Evolutionary conservation across 1,140 invertebrate genomes (phyloP), one percentile per base, ranked within the genome.

Genomic region (Pissodes strobi): DNA sequence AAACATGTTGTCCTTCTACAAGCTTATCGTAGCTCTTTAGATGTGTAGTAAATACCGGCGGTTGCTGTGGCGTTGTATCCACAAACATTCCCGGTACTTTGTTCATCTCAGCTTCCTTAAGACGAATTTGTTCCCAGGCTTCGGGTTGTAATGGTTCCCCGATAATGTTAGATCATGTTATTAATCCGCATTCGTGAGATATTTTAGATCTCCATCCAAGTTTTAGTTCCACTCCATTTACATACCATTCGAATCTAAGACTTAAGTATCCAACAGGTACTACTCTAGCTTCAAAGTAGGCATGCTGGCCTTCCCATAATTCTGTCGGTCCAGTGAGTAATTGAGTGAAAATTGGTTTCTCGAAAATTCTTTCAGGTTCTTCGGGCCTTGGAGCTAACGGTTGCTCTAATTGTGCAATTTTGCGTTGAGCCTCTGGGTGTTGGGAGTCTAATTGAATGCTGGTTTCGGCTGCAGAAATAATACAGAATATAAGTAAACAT

Each of bases 281-380:
- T 12, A 99, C 93, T 43, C 93, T 86, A 64, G 94, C 95, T 81
- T 99, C 95, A 78, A 98, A 98, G 80, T 94, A 95, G 64, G 95
- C 95, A 66, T 92, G 87, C 78, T 98, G 91, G 10, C 94, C 93
- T 83, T 98, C 95, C 85, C 91, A 91, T 3, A 98, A 77, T 78
- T 97, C 94, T 0, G 88, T 86, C n/a, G 92, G 93, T 5, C 93
- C 94, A 22, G 88, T 93, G 1, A 95, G 82, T 49, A 93, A 79
- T 76, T 94, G 90, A 9, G 92, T 96, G 75, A 97, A 97, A 39
- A 97, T 93, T 13, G 95, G 95, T 77, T 95, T 95, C 63, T 95
- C 93, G 76, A 92, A 95, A 46, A 85, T 79, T 69, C 86, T 85
- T 55, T 94, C 92, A 1, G 87, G 86, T 67, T 90, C 87, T 61